Conservation (phyloP, 1,140 invertebrate genomes). For the Cotesia glomerata region DNA sequence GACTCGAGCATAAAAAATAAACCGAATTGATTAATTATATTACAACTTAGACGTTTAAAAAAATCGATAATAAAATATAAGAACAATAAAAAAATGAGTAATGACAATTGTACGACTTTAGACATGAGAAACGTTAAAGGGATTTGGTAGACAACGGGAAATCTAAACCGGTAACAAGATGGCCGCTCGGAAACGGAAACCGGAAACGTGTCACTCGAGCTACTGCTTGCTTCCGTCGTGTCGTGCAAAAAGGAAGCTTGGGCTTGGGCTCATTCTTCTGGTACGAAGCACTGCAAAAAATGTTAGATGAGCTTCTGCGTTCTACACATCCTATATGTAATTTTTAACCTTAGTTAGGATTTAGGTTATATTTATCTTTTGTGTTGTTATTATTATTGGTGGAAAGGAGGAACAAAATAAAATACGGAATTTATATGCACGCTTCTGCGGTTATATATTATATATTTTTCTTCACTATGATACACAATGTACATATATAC, state of each 20-base stretch:
- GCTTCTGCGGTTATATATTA: conserved; percentile 55
- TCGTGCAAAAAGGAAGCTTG: conserved; percentile 25
- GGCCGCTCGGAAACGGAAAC: conserved; percentile 64
- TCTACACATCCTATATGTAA: too few species aligned
- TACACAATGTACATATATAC: conserved; percentile 65
- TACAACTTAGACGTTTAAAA: neutral
- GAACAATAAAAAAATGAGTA: conserved; percentile 17
- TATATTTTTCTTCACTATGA: conserved; percentile 51
- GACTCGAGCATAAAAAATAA: too few species aligned
- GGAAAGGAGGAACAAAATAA: neutral
- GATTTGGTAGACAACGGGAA: conserved; percentile 50
- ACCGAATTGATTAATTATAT: too few species aligned
- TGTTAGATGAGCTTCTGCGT: neutral
- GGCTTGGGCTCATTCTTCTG: neutral
- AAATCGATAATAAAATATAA: neutral
- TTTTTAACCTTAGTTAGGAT: too few species aligned
- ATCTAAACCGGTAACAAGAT: conserved; percentile 63
- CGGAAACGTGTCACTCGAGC: conserved; percentile 63
- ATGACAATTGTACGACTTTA: conserved; percentile 7
- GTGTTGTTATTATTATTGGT: too few species aligned
- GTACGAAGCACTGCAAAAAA: neutral
- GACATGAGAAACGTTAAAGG: conserved; percentile 20
- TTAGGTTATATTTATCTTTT: too few species aligned
- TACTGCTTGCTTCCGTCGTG: conserved; percentile 55
- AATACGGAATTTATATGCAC: conserved; percentile 47